Evolutionary conservation across 1,140 invertebrate species (phyloP).

Genomic region (Helicoverpa zea): DNA sequence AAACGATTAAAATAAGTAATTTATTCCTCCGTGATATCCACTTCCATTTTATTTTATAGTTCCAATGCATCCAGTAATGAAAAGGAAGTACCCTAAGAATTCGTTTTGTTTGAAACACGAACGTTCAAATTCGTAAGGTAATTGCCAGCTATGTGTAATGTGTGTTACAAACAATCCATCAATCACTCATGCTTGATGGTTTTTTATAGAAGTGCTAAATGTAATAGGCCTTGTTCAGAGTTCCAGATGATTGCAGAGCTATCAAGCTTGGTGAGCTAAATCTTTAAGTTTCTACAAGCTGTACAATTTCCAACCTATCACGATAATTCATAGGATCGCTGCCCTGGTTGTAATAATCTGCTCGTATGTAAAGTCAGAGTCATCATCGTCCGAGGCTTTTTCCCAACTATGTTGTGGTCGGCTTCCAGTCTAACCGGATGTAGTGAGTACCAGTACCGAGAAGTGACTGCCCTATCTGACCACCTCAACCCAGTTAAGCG

Average conservation of each 20-base stretch:
- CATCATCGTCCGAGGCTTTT: no score
- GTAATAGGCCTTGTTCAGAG: background rate
- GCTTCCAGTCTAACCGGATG: no score
- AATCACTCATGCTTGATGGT: constrained; percentile 10
- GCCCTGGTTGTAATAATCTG: no score
- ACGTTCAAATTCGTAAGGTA: background rate
- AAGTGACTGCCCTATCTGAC: no score
- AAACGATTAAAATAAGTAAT: background rate
- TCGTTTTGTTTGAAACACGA: background rate
- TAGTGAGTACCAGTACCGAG: no score
- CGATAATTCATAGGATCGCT: no score
- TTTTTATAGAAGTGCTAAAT: background rate
- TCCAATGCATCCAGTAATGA: background rate
- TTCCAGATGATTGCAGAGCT: background rate
- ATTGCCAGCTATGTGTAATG: constrained; percentile 15
- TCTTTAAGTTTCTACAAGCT: no score
- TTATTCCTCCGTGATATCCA: background rate
- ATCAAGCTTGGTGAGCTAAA: background rate
- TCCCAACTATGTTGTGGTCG: no score
- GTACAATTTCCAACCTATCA: no score
- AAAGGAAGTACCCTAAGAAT: background rate
- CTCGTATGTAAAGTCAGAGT: no score
- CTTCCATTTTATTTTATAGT: background rate
- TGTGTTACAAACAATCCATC: background rate
- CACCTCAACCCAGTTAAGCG: no score